These are phyloP conservation scores for Montipora capitata DNA, from an alignment of 92 coral and sea anemone genomes.

Conservation along the genomic window DNA sequence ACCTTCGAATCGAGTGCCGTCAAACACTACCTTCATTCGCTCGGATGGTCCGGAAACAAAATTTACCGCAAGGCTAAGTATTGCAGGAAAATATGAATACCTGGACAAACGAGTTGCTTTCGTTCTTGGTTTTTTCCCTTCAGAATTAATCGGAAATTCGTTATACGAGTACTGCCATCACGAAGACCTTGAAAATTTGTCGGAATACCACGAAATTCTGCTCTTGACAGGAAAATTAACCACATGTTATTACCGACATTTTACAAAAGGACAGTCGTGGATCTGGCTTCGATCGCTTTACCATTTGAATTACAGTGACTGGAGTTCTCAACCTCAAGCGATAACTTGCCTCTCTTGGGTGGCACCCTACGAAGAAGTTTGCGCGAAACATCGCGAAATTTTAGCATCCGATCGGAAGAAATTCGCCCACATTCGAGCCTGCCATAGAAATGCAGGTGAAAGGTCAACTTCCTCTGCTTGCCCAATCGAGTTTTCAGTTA, in stretches of 20 bases:
- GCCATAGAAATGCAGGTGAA: background rate
- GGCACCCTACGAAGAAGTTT: slow-evolving; percentile 12
- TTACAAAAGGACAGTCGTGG: slow-evolving; percentile 76
- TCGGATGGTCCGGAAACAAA: slow-evolving; percentile 26
- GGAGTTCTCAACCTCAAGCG: slow-evolving; percentile 37
- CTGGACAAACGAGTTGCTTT: slow-evolving; percentile 47
- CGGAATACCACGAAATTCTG: slow-evolving; percentile 56
- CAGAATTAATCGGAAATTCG: slow-evolving; percentile 54
- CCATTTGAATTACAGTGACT: slow-evolving; percentile 34
- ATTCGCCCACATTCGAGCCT: background rate
- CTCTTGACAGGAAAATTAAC: slow-evolving; percentile 60
- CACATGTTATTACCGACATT: slow-evolving; percentile 70
- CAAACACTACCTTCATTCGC: background rate
- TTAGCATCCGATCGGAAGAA: slow-evolving; percentile 15
- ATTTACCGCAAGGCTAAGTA: slow-evolving; percentile 8
- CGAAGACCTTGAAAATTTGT: slow-evolving; percentile 59
- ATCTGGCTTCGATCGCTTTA: slow-evolving; percentile 63
- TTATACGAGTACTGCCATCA: slow-evolving; percentile 53
- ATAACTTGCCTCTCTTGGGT: slow-evolving; percentile 36
- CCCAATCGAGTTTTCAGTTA: background rate
- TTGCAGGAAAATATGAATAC: slow-evolving; percentile 39
- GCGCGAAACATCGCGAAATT: slow-evolving; percentile 29
- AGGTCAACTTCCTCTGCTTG: background rate
- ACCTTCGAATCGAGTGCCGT: slow-evolving; percentile 9
- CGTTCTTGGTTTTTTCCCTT: slow-evolving; percentile 64